Evolutionary conservation across 1,140 invertebrate species (phyloP).

Genomic region (Leptinotarsa texana): DNA sequence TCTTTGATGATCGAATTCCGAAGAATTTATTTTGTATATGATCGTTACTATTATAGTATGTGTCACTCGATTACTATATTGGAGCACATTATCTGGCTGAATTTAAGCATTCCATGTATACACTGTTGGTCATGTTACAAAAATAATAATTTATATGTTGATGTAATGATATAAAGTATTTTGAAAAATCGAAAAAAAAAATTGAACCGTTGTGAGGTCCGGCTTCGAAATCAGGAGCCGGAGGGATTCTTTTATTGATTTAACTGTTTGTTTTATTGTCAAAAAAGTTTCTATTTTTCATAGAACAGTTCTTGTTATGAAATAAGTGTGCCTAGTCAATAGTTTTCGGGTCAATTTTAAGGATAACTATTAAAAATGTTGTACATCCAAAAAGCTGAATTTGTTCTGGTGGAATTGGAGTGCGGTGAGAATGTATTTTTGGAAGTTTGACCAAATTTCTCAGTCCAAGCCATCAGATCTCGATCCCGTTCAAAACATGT

Average conservation of each 20-base stretch:
- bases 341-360: conserved; percentile 57
- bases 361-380: conserved; percentile 42
- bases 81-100: conserved; percentile 57
- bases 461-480: background rate
- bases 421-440: conserved; percentile 9
- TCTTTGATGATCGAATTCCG: conserved; percentile 28
- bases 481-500: conserved; percentile 4
- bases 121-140: conserved; percentile 58
- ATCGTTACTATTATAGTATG: conserved; percentile 49
- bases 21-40: conserved; percentile 55
- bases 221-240: background rate
- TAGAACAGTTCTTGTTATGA: conserved; percentile 57
- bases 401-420: conserved; percentile 17
- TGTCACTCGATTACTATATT: conserved; percentile 52
- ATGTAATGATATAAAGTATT: conserved; percentile 53
- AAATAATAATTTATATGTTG: conserved; percentile 57
- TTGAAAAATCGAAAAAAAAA: conserved; percentile 54
- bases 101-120: conserved; percentile 54
- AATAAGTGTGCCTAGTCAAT: conserved; percentile 58
- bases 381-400: conserved; percentile 41
- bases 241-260: conserved; percentile 43
- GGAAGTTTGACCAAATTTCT: conserved; percentile 1
- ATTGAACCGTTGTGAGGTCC: conserved; percentile 48
- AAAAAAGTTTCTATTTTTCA: conserved; percentile 57
- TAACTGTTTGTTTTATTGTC: conserved; percentile 54